Evolutionary conservation across 1,140 invertebrate genomes (phyloP).

Genomic region (Brachionus paranguensis): DNA sequence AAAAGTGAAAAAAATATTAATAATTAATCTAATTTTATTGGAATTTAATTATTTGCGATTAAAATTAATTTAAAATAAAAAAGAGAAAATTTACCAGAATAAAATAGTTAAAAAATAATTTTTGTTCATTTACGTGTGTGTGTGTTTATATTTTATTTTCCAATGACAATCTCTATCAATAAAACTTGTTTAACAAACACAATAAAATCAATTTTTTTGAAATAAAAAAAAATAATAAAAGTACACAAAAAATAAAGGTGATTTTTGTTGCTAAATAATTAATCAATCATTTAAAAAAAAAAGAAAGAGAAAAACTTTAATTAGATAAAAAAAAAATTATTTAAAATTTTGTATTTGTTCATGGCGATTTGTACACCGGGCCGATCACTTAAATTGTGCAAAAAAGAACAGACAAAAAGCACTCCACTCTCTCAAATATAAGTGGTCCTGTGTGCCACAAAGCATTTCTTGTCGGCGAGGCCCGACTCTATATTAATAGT

Average conservation of each 20-base stretch:
- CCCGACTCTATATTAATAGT: neutral
- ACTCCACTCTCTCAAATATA: neutral
- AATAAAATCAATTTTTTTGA: neutral
- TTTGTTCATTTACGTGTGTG: neutral
- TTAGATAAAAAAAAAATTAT: neutral
- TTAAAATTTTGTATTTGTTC: neutral
- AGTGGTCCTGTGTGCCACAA: neutral
- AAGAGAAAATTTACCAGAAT: neutral
- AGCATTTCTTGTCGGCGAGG: neutral
- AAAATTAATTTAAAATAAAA: neutral
- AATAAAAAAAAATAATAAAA: neutral
- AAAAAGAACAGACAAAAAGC: neutral
- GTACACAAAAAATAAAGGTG: neutral
- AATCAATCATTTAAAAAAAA: neutral
- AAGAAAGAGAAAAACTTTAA: neutral
- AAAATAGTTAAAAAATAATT: neutral
- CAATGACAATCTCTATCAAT: neutral
- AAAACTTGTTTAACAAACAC: neutral
- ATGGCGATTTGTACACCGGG: neutral
- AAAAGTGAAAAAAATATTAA: neutral
- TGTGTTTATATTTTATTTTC: neutral
- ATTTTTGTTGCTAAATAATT: neutral
- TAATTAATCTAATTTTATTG: neutral
- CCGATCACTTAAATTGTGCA: neutral
- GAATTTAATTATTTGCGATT: neutral